Conservation (phyloP, 2,888 invertebrate species). For the Eristalis arbustorum region DNA sequence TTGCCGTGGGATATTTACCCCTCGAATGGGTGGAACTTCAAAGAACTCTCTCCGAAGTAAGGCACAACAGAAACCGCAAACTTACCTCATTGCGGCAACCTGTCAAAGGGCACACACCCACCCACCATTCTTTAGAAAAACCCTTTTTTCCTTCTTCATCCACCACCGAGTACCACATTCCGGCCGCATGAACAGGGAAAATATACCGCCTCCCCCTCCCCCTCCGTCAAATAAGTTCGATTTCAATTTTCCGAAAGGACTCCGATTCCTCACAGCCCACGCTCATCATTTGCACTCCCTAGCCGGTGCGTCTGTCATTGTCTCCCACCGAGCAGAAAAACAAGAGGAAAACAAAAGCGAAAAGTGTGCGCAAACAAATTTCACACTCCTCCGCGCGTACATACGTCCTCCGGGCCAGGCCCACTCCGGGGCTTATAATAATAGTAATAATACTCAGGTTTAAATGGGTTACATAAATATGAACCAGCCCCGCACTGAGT, state of each 20-base stretch:
- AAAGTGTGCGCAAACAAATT: constrained; percentile 40
- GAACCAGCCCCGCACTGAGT: constrained; percentile 11
- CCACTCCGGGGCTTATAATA: constrained; percentile 34
- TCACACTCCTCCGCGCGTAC: constrained; percentile 2
- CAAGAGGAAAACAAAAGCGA: background rate
- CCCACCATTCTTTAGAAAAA: no score
- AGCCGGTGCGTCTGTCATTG: background rate
- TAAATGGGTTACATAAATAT: constrained; percentile 67
- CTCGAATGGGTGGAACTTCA: background rate
- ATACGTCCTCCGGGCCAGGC: background rate
- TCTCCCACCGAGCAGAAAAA: background rate
- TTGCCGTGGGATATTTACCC: background rate
- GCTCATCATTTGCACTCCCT: background rate
- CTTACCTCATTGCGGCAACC: constrained; percentile 8
- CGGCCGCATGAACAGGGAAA: constrained; percentile 8
- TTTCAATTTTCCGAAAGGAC: constrained; percentile 61
- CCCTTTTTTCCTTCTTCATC: background rate
- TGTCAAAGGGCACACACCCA: constrained; percentile 3
- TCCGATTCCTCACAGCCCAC: constrained; percentile 25
- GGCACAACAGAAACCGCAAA: background rate
- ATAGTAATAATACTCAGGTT: constrained; percentile 49
- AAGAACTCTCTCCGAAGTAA: constrained; percentile 1
- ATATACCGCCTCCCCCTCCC: constrained; percentile 17
- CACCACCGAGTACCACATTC: background rate
- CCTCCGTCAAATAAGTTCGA: constrained; percentile 36